Evolutionary conservation across 1,140 invertebrate genomes (phyloP).

Genomic region (Onthophagus taurus): DNA sequence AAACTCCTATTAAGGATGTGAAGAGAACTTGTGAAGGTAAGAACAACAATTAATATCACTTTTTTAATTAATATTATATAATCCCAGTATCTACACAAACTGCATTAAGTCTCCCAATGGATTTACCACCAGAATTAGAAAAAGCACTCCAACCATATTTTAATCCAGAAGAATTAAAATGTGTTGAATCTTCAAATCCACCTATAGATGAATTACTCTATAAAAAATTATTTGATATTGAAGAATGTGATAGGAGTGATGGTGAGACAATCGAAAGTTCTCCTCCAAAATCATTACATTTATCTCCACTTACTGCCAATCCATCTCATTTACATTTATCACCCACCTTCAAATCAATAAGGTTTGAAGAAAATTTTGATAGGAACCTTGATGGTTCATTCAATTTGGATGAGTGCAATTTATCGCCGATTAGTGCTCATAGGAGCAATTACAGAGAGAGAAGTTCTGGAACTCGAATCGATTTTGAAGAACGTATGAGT

Average conservation of each 20-base stretch:
- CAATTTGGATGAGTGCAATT: conserved; percentile 21
- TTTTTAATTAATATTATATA: conserved; percentile 10
- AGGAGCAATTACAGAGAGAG: not conserved
- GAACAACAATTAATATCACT: not conserved
- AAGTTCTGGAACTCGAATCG: conserved; percentile 19
- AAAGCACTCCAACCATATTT: conserved; percentile 48
- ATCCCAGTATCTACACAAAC: conserved; percentile 25
- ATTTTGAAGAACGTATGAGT: conserved; percentile 26
- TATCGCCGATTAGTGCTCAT: conserved; percentile 27
- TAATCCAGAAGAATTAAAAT: conserved; percentile 1
- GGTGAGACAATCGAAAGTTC: conserved; percentile 10
- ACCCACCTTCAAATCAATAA: not conserved
- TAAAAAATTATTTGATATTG: conserved; percentile 27
- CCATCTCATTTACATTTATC: not conserved
- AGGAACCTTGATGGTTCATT: conserved; percentile 12
- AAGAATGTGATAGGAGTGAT: conserved; percentile 7
- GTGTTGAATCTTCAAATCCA: no score
- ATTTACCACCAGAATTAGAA: conserved; percentile 48
- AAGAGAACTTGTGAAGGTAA: conserved; percentile 15
- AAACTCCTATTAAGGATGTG: conserved; percentile 6
- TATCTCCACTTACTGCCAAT: conserved; percentile 21
- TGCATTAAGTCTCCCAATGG: conserved; percentile 27
- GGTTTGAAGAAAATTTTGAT: conserved; percentile 2
- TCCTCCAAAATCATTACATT: conserved; percentile 21
- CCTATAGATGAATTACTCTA: conserved; percentile 15